phyloP scores from a whole-genome alignment of 2,113 vertebrate species.

The Protobothrops flavoviridis region DNA sequence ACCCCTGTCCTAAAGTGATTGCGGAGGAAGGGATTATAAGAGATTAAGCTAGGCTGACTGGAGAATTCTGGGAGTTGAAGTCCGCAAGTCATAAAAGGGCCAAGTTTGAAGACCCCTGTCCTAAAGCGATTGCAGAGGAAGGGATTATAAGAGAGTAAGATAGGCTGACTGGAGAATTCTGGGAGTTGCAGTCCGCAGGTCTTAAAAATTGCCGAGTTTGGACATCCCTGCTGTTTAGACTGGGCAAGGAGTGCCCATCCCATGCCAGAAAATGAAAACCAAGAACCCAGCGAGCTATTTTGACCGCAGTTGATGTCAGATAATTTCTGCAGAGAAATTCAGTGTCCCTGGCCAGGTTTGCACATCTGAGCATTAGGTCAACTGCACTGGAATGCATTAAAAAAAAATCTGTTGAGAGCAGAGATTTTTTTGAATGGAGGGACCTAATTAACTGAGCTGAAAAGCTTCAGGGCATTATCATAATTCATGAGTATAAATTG shows the following conservation, averaged over 20 bases:
- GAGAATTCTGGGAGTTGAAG: no score
- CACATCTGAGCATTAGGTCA: constrained; percentile 72
- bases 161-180: neutral
- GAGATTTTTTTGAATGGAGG: constrained; percentile 69
- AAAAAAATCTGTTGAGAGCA: constrained; percentile 62
- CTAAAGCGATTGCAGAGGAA: neutral
- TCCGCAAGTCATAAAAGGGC: no score
- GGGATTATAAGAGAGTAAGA: neutral
- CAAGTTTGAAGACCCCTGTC: no score
- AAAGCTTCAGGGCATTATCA: constrained; percentile 67
- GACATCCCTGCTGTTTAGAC: constrained; percentile 2
- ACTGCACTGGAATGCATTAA: constrained; percentile 66
- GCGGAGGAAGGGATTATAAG: no score
- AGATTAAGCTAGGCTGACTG: no score
- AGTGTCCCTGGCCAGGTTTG: constrained; percentile 61
- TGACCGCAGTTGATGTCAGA: constrained; percentile 59
- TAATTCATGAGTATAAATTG: constrained; percentile 71
- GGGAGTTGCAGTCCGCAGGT: neutral
- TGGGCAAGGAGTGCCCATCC: constrained; percentile 47
- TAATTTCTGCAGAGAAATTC: constrained; percentile 56
- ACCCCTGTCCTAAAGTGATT: no score
- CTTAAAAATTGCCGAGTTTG: no score
- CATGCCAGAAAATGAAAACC: constrained; percentile 39
- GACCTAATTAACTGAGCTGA: constrained; percentile 72
- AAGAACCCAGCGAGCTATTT: constrained; percentile 52